Evolutionary conservation across 1,140 invertebrate species (phyloP), one percentile per base, ranked within the genome.

Genomic region (Parapsyche elsis): DNA sequence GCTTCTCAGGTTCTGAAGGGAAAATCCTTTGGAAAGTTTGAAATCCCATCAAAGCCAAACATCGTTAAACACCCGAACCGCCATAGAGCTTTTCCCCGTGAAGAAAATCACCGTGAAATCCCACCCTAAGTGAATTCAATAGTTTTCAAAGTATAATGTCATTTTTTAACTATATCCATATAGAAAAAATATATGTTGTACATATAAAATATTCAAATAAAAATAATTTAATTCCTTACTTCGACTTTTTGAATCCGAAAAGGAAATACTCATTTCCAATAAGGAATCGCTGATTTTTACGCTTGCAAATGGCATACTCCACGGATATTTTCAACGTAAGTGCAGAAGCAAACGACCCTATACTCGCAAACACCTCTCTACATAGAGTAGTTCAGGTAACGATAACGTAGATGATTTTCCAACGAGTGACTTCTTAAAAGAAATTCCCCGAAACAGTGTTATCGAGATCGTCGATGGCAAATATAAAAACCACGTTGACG

Each of bases 1-100:
- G 57, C 9, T 21, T 24, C 24, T 67, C 64, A 23, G 23, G 24
- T 67, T 26, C 21, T 12, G 64, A 67, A 23, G 24, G 23, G 64
- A 67, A 67, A 67, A 67, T 30, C 64, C 64, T 30, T 30, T 10
- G 64, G 64, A 67, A 67, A 67, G 23, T 67, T 67, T 67, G 21
- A 67, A 67, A 67, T 67, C 64, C 24, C 64, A 26, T 67, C 64
- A 67, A 67, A 67, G 64, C 64, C 64, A 67, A 67, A 67, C 64
- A 67, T 67, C 64, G 64, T 26, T 67, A 12, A 67, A 67, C 24
- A 23, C 24, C 23, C 16, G 49, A 53, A 26, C 21, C 5, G 5
- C 64, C 64, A 10, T 23, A n/a, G 12, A 61, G 49, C 24, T 67
- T 26, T 67, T 26, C 2, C 64, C 24, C 12, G 4, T 53, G 49